Conservation (phyloP, 2,888 invertebrate genomes). For the Bugula neritina region DNA sequence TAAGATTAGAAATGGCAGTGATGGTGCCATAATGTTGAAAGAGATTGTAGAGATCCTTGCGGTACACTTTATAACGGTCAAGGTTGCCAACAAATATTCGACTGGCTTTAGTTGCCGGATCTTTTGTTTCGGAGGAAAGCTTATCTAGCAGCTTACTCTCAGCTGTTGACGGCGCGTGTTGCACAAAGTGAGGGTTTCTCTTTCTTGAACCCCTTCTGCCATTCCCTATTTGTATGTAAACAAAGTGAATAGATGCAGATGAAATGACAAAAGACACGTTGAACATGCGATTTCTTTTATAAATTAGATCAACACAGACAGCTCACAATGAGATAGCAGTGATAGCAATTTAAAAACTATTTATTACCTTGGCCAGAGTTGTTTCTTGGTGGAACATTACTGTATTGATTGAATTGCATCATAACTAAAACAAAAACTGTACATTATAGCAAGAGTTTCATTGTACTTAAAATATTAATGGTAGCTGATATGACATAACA, state of each 20-base stretch:
- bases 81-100: constrained; percentile 21
- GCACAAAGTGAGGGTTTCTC: no score
- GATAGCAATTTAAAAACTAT: no score
- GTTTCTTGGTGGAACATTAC: no score
- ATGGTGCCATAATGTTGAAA: constrained; percentile 8
- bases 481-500: not conserved
- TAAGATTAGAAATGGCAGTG: constrained; percentile 20
- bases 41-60: not conserved
- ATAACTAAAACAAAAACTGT: constrained; percentile 7
- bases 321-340: no score
- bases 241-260: no score
- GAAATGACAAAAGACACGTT: no score
- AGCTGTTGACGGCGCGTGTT: not conserved
- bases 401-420: no score
- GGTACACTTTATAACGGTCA: not conserved
- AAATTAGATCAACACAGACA: no score
- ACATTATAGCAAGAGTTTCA: not conserved
- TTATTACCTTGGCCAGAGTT: no score
- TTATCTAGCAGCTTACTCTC: not conserved
- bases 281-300: no score
- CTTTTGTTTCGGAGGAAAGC: constrained; percentile 14
- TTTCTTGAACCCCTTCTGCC: no score
- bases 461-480: not conserved
- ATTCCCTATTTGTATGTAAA: no score
- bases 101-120: constrained; percentile 13